These are phyloP conservation scores for Rhaphigaster nebulosa DNA, from an alignment of 2,888 invertebrate species.

Conservation along the genomic window DNA sequence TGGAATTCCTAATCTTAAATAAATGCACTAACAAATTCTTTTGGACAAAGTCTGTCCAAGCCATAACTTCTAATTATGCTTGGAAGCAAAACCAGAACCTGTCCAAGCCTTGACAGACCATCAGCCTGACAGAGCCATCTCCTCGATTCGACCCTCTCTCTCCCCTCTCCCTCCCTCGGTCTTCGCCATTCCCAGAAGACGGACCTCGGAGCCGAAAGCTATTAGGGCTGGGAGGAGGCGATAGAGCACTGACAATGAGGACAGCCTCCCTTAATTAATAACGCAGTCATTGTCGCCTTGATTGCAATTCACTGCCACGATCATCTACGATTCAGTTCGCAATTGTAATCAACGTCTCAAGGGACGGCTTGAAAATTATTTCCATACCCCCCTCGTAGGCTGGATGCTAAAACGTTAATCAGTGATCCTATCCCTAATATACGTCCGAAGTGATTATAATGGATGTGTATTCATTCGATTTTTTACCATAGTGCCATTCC, in stretches of 20 bases:
- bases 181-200: not conserved
- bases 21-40: not conserved
- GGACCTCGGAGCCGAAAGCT: not conserved
- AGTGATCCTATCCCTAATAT: not conserved
- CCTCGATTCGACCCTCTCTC: not conserved
- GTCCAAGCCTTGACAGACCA: not conserved
- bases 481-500: not conserved
- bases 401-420: not conserved
- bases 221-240: conserved; percentile 2
- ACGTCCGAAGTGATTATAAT: not conserved
- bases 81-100: not conserved
- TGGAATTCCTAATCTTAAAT: not conserved
- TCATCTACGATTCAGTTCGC: not conserved
- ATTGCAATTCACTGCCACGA: conserved; percentile 28
- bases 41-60: not conserved
- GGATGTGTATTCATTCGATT: not conserved
- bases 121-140: not conserved
- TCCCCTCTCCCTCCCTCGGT: no score
- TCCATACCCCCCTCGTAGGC: not conserved
- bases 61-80: not conserved
- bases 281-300: conserved; percentile 36
- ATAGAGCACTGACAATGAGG: conserved; percentile 31
- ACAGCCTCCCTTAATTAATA: conserved; percentile 27
- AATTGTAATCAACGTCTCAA: conserved; percentile 24
- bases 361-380: conserved; percentile 22